Percentiles rank a stretch among this genome's conserved stretches.
These are phyloP conservation scores for Zoanthus gigantus DNA, from an alignment of 92 coral and sea anemone species.

Conservation along the genomic window DNA sequence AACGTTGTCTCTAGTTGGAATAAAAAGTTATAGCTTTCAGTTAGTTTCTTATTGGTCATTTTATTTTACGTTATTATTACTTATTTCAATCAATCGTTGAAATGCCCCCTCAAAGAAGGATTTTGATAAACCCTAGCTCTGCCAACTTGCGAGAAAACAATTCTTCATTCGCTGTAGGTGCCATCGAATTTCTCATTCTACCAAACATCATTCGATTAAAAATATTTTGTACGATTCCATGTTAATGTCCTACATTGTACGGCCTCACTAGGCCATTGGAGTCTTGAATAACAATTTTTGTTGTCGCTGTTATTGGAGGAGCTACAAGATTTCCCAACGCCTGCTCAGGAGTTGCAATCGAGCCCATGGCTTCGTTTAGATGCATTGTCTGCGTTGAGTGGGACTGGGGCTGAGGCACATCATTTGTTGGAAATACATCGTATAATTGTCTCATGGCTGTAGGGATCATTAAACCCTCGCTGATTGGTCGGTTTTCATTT, in stretches of 20 bases:
- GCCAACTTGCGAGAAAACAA: slow-evolving; percentile 7
- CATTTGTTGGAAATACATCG: slow-evolving; percentile 25
- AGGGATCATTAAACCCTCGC: slow-evolving; percentile 13
- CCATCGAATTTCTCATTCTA: slow-evolving; percentile 6
- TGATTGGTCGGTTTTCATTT: slow-evolving; percentile 8
- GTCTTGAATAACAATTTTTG: slow-evolving; percentile 32
- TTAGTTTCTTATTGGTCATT: too few species aligned
- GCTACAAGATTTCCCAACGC: slow-evolving; percentile 36
- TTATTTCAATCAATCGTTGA: too few species aligned
- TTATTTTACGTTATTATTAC: too few species aligned
- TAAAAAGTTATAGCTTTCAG: too few species aligned
- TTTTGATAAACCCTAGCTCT: too few species aligned
- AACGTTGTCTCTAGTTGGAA: too few species aligned
- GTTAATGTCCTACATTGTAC: slow-evolving; percentile 20
- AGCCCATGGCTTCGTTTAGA: slow-evolving; percentile 26
- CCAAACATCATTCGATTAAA: slow-evolving; percentile 82
- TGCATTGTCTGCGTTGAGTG: slow-evolving; percentile 19
- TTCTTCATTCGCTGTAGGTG: background rate
- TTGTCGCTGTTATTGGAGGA: slow-evolving; percentile 36
- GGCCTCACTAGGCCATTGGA: slow-evolving; percentile 28
- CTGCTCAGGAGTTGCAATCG: slow-evolving; percentile 20
- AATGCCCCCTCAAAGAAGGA: too few species aligned
- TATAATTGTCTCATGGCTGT: slow-evolving; percentile 33
- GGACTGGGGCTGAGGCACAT: background rate
- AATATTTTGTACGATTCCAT: slow-evolving; percentile 75